These are phyloP conservation scores for Pipistrellus nathusii DNA, from an alignment of 2,797 vertebrate species.

Conservation along the genomic window DNA sequence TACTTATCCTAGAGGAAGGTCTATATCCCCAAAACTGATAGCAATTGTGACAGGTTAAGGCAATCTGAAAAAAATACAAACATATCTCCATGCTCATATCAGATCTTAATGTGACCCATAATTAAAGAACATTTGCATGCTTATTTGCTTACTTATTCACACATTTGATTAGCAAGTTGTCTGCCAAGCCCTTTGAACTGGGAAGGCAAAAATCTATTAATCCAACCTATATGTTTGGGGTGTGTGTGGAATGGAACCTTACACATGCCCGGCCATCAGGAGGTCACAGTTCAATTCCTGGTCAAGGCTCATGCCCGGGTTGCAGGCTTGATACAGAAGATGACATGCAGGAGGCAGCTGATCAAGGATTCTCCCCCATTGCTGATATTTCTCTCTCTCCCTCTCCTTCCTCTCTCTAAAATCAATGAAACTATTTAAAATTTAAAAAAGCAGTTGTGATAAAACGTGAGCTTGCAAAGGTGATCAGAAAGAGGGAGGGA, in stretches of 20 bases:
- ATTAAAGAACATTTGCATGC: not conserved
- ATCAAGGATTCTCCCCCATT: no score
- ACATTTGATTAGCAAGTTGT: fast-evolving
- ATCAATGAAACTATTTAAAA: no score
- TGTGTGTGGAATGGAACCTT: fast-evolving
- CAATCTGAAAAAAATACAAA: not conserved
- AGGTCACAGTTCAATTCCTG: no score
- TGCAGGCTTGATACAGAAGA: no score
- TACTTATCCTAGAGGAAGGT: not conserved
- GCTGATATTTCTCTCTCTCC: no score
- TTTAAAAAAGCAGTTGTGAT: not conserved
- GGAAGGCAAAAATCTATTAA: no score
- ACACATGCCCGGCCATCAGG: fast-evolving
- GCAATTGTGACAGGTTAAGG: not conserved
- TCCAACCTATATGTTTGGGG: fast-evolving
- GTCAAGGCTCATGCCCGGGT: no score
- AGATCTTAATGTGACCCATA: not conserved
- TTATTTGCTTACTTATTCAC: not conserved
- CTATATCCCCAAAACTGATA: no score
- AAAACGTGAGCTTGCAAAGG: not conserved
- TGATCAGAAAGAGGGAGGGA: no score
- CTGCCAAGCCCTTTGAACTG: not conserved
- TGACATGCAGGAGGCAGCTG: no score
- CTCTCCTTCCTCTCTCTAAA: no score
- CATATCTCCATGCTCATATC: fast-evolving